phyloP scores from a whole-genome alignment of 2,888 invertebrate genomes.

The Apotomis capreana region DNA sequence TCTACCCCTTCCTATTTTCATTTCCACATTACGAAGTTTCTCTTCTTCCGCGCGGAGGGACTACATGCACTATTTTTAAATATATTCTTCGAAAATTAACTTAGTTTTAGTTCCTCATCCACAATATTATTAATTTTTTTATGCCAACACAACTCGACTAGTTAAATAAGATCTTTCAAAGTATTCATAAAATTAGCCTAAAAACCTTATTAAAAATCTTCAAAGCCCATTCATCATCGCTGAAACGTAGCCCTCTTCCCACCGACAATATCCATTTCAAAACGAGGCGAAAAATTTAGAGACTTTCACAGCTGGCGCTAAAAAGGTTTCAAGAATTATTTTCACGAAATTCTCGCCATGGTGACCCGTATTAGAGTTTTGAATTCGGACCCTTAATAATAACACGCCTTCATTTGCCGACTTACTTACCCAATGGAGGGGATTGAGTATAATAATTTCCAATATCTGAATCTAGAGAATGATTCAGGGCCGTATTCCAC shows the following conservation, averaged over 20 bases:
- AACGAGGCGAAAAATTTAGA: background rate
- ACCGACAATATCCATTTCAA: slow-evolving; percentile 9
- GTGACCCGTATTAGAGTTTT: slow-evolving; percentile 8
- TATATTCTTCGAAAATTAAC: background rate
- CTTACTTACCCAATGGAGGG: background rate
- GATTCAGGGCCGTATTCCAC: background rate
- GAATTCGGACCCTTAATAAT: slow-evolving; percentile 6
- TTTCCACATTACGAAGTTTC: too few relatives aligned
- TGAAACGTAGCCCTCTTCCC: slow-evolving; percentile 4
- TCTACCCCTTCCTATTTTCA: too few relatives aligned
- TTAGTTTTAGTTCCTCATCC: background rate
- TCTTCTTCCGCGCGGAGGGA: too few relatives aligned
- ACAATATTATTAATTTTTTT: background rate
- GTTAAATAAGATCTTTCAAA: background rate
- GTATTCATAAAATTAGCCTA: slow-evolving; percentile 14
- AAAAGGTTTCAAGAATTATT: slow-evolving; percentile 15
- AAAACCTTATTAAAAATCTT: slow-evolving; percentile 20
- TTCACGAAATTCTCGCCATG: slow-evolving; percentile 4
- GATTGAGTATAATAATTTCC: slow-evolving; percentile 13
- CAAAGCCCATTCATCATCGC: slow-evolving; percentile 16
- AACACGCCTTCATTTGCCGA: slow-evolving; percentile 10
- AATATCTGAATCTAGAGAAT: slow-evolving; percentile 1
- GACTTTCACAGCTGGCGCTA: slow-evolving; percentile 4
- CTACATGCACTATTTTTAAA: too few relatives aligned
- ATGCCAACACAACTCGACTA: background rate